phyloP scores from a whole-genome alignment of 1,140 invertebrate species.

The Rhyacophila brunnea region DNA sequence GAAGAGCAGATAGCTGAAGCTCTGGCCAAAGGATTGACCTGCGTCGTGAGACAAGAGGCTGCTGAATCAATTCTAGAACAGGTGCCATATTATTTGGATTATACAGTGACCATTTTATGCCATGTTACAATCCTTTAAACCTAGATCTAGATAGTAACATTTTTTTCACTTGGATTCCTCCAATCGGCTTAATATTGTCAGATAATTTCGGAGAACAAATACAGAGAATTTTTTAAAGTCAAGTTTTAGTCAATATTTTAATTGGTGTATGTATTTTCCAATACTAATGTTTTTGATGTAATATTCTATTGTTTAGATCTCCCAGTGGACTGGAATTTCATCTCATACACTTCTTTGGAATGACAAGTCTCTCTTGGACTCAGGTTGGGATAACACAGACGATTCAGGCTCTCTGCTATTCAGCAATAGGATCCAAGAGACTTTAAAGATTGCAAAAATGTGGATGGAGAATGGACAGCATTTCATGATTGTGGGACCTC shows the following conservation, averaged over 20 bases:
- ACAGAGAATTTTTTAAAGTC: no score
- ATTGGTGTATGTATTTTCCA: no score
- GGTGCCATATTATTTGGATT: constrained; percentile 36
- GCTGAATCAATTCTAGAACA: constrained; percentile 42
- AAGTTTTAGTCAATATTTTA: no score
- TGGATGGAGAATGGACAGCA: constrained; percentile 28
- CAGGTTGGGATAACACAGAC: constrained; percentile 8
- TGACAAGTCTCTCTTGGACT: constrained; percentile 5
- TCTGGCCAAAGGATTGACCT: constrained; percentile 40
- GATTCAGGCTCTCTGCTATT: constrained; percentile 13
- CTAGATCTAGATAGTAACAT: no score
- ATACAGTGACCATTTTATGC: no score
- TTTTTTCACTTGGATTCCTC: no score
- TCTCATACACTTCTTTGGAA: constrained; percentile 30
- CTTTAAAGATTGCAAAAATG: constrained; percentile 8
- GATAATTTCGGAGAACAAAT: no score
- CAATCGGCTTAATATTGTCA: no score
- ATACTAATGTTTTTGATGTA: no score
- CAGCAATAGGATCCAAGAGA: constrained; percentile 20
- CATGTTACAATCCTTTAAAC: no score
- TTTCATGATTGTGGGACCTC: constrained; percentile 31
- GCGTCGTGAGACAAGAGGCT: constrained; percentile 42
- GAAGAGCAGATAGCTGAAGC: constrained; percentile 45
- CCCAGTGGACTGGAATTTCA: constrained; percentile 30
- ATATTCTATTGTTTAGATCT: constrained; percentile 21